Base-by-base conservation (phyloP, 2,888 invertebrate species). In the Perizoma flavofasciatum region DNA sequence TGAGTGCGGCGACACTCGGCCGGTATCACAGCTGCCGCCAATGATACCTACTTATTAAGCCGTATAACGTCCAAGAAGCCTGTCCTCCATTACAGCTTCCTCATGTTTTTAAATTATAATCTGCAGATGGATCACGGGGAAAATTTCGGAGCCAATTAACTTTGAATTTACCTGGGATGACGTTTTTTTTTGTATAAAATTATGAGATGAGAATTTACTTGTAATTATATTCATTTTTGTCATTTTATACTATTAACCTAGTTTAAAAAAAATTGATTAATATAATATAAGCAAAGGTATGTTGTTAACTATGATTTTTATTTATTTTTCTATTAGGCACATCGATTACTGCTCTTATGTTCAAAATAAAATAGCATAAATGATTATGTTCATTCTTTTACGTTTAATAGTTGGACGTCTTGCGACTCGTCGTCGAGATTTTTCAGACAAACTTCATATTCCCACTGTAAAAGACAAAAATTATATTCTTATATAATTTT, bases 21-120 rank as follows among this genome's bases (percentile, higher is more conserved):
- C 85, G 88, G 88, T 89, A 88, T 89, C 89, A 89, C 86, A 92
- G 91, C 90, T 91, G 92, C 85, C 86, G 79, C 89, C 82, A 82
- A 79, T 83, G 89, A 92, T 91, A 89, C 90, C 86, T 86, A 84
- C 87, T 88, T 89, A 90, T 89, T 90, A 90, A 89, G 88, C 82
- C 83, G 85, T 85, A 86, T 85, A 78, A 82, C 82, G 82, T 79
- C 83, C 71, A 75, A 77, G 72, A 61, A 70, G 71, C 66, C 72
- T 74, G 74, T 72, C 61, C 70, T 74, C 79, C 82, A 81, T 87
- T 85, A 87, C 78, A 77, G 85, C 78, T 82, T 78, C 85, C 78
- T 82, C 83, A 85, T 88, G 85, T 87, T 88, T 88, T 87, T 86
- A 87, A 89, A 88, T 86, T 86, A 84, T 86, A 86, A 86, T 86